These are phyloP conservation scores for Chiroxiphia lanceolata DNA, from an alignment of 2,797 vertebrate genomes.

Conservation along the genomic window DNA sequence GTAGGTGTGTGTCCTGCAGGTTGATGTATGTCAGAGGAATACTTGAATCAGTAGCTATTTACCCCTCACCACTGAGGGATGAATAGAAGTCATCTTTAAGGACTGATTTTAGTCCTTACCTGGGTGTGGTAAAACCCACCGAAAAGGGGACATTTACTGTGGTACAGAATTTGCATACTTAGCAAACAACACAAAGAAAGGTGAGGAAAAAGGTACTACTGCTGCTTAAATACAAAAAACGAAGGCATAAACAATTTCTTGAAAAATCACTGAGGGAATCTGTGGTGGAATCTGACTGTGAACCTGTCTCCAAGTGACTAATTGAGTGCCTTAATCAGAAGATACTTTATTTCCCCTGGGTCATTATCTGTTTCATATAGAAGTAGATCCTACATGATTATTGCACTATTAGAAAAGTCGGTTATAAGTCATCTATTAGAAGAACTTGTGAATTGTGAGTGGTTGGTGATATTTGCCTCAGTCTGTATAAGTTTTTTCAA, in stretches of 20 bases:
- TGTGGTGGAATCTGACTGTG: background rate
- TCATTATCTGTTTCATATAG: background rate
- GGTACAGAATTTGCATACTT: background rate
- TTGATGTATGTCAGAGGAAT: background rate
- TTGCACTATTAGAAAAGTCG: background rate
- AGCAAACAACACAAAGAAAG: background rate
- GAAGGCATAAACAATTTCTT: background rate
- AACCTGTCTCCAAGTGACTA: background rate
- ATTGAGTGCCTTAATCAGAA: background rate
- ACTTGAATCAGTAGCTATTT: background rate
- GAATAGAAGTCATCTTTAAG: background rate
- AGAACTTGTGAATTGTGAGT: background rate
- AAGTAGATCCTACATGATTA: background rate
- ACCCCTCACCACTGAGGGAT: background rate
- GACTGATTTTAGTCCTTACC: background rate
- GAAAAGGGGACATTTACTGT: background rate
- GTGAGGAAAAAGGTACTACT: background rate
- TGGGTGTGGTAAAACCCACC: background rate
- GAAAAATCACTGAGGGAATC: background rate
- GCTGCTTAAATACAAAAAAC: background rate
- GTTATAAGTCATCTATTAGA: background rate
- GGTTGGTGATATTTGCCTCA: background rate
- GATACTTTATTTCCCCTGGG: background rate
- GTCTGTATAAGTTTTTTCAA: background rate
- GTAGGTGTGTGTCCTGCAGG: background rate